These are phyloP conservation scores for Bubo scandiacus DNA, from an alignment of 2,113 vertebrate genomes.

Conservation along the genomic window DNA sequence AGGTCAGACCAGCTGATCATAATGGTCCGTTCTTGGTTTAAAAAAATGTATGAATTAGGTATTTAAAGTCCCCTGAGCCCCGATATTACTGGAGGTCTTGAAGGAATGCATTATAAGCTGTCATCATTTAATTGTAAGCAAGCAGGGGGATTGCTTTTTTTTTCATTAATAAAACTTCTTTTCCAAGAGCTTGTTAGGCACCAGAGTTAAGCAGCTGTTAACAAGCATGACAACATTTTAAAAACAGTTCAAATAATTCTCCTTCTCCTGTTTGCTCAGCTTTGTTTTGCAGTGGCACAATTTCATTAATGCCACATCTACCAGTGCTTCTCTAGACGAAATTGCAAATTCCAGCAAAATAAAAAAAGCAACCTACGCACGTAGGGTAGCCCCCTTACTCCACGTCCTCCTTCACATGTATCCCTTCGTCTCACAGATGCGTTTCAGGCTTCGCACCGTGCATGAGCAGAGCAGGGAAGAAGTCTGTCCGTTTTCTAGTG, in stretches of 20 bases:
- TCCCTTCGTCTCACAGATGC: not conserved
- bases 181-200: not conserved
- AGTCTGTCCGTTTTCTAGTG: not conserved
- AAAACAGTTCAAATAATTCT: not conserved
- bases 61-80: constrained; percentile 22
- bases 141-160: not conserved
- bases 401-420: not conserved
- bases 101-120: constrained; percentile 8
- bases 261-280: not conserved
- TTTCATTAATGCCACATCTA: not conserved
- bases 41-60: constrained; percentile 40
- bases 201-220: constrained; percentile 13
- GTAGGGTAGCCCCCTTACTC: not conserved
- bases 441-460: not conserved
- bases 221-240: constrained; percentile 21
- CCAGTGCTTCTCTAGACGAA: not conserved
- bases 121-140: constrained; percentile 30
- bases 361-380: not conserved
- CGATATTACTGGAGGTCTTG: constrained; percentile 17
- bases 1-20: constrained; percentile 50
- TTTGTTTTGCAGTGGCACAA: not conserved
- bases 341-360: not conserved
- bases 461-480: not conserved
- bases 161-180: not conserved
- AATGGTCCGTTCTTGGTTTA: not conserved